Evolutionary conservation across 2,113 vertebrate species (phyloP), one percentile per base, ranked within the genome.

Genomic region (Mesoclemmys tuberculata): DNA sequence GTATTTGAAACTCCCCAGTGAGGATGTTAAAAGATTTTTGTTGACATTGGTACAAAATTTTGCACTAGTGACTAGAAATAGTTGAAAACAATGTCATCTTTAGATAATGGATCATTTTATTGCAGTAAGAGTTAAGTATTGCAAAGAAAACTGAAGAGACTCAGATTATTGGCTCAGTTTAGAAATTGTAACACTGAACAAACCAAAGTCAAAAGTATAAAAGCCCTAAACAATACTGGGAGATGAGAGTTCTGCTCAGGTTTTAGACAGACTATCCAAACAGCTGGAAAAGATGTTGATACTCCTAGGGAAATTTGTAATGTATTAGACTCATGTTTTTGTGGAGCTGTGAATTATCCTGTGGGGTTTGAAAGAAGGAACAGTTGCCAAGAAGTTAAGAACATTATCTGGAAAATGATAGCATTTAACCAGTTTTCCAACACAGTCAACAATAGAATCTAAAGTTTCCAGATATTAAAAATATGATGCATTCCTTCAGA

Each of bases 251-350:
- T 98, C 97, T 97, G 97, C 96, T 98, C 98, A 98, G 97, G 97
- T 98, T 98, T 98, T 97, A 98, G 96, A 98, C 94, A 97, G 96
- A 97, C 95, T 96, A 97, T 98, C 98, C 98, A 98, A 98, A 98
- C 98, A 98, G 98, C 98, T 98, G 98, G 98, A 98, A 98, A 98
- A 98, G 94, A 98, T 98, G 98, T 98, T 98, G 98, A 98, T 98
- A 97, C 98, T 98, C 98, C 97, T 92, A 98, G 98, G 98, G 96
- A 98, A 98, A 98, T 98, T 98, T 98, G 97, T 98, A 98, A 98
- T 98, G 98, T 97, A 97, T 98, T 98, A 98, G 98, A 98, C 98
- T 98, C 98, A 98, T 98, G 97, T 98, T 98, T 98, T 98, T 98
- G 98, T 97, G 96, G 96, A 98, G 97, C 94, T 98, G 96, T 16